phyloP scores from a whole-genome alignment of 2,888 invertebrate genomes.

The Dimorphilus gyrociliatus region DNA sequence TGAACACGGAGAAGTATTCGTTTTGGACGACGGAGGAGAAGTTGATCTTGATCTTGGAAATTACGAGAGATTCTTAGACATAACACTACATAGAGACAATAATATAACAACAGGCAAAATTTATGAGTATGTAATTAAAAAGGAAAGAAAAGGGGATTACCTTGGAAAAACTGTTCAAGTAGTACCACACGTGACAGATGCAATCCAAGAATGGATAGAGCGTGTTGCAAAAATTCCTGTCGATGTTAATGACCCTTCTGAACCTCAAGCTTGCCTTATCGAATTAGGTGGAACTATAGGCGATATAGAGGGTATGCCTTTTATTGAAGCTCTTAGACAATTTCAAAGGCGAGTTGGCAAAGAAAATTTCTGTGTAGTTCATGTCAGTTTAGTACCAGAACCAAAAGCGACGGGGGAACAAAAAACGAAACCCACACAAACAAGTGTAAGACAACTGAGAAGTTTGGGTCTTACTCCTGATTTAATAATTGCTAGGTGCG shows the following conservation, averaged over 20 bases:
- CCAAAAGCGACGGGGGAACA: constrained; percentile 41
- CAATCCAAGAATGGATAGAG: constrained; percentile 96
- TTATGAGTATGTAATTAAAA: constrained; percentile 81
- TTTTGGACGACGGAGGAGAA: constrained; percentile 95
- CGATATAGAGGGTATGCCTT: constrained; percentile 98
- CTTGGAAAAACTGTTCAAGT: constrained; percentile 98
- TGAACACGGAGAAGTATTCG: constrained; percentile 96
- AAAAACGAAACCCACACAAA: constrained; percentile 98
- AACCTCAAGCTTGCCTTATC: constrained; percentile 45
- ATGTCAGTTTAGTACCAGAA: constrained; percentile 86
- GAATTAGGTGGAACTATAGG: constrained; percentile 93
- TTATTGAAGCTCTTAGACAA: constrained; percentile 92
- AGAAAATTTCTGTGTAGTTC: constrained; percentile 88
- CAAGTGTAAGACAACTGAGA: constrained; percentile 77
- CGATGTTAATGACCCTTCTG: constrained; percentile 40
- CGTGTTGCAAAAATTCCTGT: constrained; percentile 74
- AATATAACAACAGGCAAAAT: constrained; percentile 99
- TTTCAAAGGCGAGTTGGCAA: constrained; percentile 82
- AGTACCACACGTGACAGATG: constrained; percentile 93
- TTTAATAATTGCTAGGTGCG: no score
- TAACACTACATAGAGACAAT: constrained; percentile 83
- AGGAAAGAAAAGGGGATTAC: constrained; percentile 84
- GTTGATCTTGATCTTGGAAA: constrained; percentile 98
- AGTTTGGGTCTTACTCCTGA: constrained; percentile 87
- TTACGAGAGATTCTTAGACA: constrained; percentile 90